phyloP scores from a whole-genome alignment of 2,113 vertebrate genomes.

The Chlorodrepanis virens region DNA sequence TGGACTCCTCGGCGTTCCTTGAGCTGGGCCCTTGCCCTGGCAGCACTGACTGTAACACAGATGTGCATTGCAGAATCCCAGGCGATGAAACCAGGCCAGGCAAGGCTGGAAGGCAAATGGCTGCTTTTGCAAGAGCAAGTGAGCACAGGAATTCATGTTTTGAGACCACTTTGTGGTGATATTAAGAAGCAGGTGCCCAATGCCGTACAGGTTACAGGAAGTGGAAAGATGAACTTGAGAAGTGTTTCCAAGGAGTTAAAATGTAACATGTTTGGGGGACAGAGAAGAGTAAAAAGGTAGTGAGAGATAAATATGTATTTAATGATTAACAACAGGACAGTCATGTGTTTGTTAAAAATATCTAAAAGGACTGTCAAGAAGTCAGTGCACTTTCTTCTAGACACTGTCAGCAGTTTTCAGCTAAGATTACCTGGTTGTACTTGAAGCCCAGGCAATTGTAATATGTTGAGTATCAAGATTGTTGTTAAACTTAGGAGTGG shows the following conservation, averaged over 20 bases:
- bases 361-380: neutral
- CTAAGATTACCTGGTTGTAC: neutral
- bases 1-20: neutral
- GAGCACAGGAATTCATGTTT: fast-evolving
- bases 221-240: neutral
- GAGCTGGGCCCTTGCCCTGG: neutral
- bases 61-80: neutral
- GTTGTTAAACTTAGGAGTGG: neutral
- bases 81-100: neutral
- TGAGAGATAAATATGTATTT: neutral
- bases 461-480: neutral
- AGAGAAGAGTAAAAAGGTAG: neutral
- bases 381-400: neutral
- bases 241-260: neutral
- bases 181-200: neutral
- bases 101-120: neutral
- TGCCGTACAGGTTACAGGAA: neutral
- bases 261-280: neutral
- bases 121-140: neutral
- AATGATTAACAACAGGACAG: constrained; percentile 37
- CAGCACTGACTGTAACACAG: neutral
- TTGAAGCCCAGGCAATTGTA: neutral
- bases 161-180: neutral
- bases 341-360: neutral
- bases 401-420: neutral